These are phyloP conservation scores for Caerostris extrusa DNA, from an alignment of 1,140 invertebrate species.

Conservation along the genomic window DNA sequence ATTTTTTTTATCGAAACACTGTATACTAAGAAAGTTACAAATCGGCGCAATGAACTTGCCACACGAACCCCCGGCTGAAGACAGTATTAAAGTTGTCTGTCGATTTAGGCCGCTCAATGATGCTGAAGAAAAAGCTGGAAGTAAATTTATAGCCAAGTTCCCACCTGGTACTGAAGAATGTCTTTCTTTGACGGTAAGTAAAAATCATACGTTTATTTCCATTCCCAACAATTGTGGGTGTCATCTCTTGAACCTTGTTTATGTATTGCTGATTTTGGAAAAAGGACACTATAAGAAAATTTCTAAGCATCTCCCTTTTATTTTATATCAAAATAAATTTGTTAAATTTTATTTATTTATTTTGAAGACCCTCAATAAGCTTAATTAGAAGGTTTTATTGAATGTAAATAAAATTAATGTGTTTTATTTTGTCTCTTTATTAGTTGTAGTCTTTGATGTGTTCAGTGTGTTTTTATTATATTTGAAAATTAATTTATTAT, in stretches of 20 bases:
- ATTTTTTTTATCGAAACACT: background rate
- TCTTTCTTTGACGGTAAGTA: constrained; percentile 78
- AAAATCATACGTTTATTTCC: constrained; percentile 13
- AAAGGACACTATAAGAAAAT: too few species aligned
- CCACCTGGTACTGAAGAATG: constrained; percentile 81
- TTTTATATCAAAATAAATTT: too few species aligned
- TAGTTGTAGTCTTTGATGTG: too few species aligned
- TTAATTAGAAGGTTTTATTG: too few species aligned
- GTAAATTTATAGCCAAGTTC: constrained; percentile 99
- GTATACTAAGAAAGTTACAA: background rate
- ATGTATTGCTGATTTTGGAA: background rate
- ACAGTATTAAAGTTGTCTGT: constrained; percentile 99
- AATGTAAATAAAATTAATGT: too few species aligned
- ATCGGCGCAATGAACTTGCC: constrained; percentile 61
- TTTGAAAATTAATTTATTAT: too few species aligned
- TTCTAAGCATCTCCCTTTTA: too few species aligned
- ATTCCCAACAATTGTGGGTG: background rate
- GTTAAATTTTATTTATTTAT: too few species aligned
- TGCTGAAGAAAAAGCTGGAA: constrained; percentile 98
- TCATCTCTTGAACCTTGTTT: background rate
- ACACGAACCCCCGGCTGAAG: constrained; percentile 80
- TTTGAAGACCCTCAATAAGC: too few species aligned
- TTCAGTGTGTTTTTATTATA: too few species aligned
- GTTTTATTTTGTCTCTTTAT: too few species aligned
- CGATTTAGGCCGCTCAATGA: constrained; percentile 99